Base-by-base conservation (phyloP, 53 echinoderm and acorn worm species). In the Antedon mediterranea region DNA sequence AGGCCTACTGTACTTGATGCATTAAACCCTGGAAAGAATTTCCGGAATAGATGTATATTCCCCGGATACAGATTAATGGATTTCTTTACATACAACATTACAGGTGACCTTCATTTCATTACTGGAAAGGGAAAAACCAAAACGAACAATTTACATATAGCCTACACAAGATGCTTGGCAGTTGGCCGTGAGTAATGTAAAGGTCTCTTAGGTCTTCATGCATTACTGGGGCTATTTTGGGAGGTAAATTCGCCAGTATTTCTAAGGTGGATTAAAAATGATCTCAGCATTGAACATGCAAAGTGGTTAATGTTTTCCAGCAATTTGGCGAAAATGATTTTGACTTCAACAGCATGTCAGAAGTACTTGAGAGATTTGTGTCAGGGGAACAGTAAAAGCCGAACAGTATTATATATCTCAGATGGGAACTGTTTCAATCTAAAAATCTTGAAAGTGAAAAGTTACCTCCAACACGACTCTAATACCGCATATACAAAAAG, bases 221-320 rank as follows among this genome's bases (percentile, higher is more conserved):
- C 11, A 13, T 82, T 71, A 57, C 70, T 79, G 77, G 84, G 73
- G 77, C 78, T 73, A 84, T 57, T 43, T 78, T 84, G 84, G 84
- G 80, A 80, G 84, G 79, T 28, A 84, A 85, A 71, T 84, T 84
- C 73, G 74, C 43, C 15, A 79, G 74, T 30, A 73, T 78, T 0
- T 73, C 74, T 34, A 82, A 74, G 23, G 30, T 77, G 37, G 79
- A 73, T 78, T 8, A 72, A 84, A 31, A 71, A 73, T 0, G 78
- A 79, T 72, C 77, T 82, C 20, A 81, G 33, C 81, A 43, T 81
- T 11, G 74, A 74, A 74, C 23, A 34, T 82, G 70, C 30, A 42
- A 72, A 30, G 72, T 78, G 23, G 32, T 83, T 71, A 71, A 77
- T 78, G 83, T 30, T 70, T 83, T 71, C 43, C 31, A 78, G 29